Conservation (phyloP, 2,888 invertebrate genomes). For the Capitulum mitella region DNA sequence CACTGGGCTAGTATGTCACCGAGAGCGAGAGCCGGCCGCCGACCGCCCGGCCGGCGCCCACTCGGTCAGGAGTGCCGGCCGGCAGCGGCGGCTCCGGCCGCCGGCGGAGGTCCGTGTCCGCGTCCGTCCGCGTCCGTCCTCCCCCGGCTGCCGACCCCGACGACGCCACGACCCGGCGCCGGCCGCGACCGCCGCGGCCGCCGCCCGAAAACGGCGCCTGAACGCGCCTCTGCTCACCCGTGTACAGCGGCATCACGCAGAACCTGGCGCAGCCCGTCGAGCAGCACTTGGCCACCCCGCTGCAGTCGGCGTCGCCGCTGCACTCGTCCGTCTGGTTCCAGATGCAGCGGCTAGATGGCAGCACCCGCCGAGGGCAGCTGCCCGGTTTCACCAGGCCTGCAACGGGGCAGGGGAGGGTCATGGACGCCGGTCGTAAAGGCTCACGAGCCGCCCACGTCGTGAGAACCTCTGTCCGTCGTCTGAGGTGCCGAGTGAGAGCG, state of each 20-base stretch:
- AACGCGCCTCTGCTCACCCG: slow-evolving; percentile 48
- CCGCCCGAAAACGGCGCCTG: neutral
- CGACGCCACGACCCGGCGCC: too few species aligned
- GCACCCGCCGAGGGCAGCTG: slow-evolving; percentile 31
- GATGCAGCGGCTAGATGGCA: slow-evolving; percentile 32
- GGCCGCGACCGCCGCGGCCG: neutral
- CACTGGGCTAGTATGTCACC: slow-evolving; percentile 3
- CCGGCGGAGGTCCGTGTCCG: too few species aligned
- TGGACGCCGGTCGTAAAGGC: neutral
- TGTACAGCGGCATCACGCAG: slow-evolving; percentile 53
- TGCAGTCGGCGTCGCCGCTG: slow-evolving; percentile 32
- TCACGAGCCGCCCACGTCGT: too few species aligned
- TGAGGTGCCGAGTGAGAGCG: too few species aligned
- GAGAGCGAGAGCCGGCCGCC: neutral
- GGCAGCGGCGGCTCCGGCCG: neutral
- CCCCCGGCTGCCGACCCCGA: too few species aligned
- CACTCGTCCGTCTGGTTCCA: slow-evolving; percentile 33
- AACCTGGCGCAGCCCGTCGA: slow-evolving; percentile 56
- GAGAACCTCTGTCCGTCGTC: too few species aligned
- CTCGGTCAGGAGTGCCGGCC: neutral
- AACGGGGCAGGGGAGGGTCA: neutral
- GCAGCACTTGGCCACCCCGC: slow-evolving; percentile 57
- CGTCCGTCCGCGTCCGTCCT: too few species aligned
- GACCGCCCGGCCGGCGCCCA: neutral
- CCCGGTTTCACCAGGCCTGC: slow-evolving; percentile 30